Conservation (phyloP, 2,113 vertebrate species). For the Anseranas semipalmata region DNA sequence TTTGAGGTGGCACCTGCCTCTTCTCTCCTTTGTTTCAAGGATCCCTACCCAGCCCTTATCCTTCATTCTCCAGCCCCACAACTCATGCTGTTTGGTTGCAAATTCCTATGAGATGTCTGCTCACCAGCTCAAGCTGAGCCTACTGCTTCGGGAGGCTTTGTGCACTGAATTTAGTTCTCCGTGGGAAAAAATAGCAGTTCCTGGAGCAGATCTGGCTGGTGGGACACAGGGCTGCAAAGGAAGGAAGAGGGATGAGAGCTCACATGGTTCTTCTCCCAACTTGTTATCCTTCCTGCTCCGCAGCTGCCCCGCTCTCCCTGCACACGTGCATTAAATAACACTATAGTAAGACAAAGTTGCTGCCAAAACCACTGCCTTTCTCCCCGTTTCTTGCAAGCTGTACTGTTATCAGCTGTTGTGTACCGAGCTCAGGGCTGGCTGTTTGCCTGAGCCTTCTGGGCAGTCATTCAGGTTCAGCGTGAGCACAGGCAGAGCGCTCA, state of each 20-base stretch:
- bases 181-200: background rate
- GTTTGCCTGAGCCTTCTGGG: background rate
- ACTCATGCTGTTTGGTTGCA: background rate
- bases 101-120: background rate
- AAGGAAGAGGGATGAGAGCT: background rate
- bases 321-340: background rate
- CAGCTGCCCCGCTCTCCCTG: background rate
- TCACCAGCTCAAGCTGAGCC: background rate
- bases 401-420: background rate
- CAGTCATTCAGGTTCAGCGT: background rate
- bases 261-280: background rate
- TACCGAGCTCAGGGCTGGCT: background rate
- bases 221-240: background rate
- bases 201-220: background rate
- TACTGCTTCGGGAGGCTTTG: background rate
- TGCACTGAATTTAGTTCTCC: background rate
- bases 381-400: background rate
- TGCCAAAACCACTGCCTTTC: background rate
- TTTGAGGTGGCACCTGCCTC: background rate
- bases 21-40: background rate
- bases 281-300: background rate
- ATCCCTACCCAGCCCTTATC: background rate
- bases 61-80: background rate
- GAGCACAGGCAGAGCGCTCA: background rate
- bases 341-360: background rate